These are phyloP conservation scores for Drosophila fungiperda DNA, from an alignment of 2,888 invertebrate species.

Conservation along the genomic window DNA sequence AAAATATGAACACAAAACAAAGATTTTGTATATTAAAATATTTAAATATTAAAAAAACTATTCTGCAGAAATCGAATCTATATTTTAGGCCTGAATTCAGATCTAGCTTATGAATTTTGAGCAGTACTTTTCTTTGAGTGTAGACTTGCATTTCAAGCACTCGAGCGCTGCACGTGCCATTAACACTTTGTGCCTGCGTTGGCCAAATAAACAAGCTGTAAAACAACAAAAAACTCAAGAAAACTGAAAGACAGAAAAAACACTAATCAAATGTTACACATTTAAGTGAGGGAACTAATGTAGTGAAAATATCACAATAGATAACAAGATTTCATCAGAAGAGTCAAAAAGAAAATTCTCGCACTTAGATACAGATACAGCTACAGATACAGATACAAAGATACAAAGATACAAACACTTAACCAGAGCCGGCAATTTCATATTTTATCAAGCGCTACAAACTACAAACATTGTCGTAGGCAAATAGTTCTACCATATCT, in stretches of 20 bases:
- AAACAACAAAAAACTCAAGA: constrained; percentile 19
- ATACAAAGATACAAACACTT: constrained; percentile 17
- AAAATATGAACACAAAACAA: too few relatives aligned
- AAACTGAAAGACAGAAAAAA: not conserved
- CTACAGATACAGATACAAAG: constrained; percentile 13
- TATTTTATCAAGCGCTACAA: constrained; percentile 75
- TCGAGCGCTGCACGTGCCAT: constrained; percentile 76
- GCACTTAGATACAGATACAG: constrained; percentile 35
- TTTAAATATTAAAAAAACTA: not conserved
- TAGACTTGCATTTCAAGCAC: constrained; percentile 2
- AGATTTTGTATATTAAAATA: too few relatives aligned
- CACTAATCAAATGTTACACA: constrained; percentile 22
- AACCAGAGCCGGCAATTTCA: constrained; percentile 64
- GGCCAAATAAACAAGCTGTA: constrained; percentile 36
- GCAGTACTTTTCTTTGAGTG: not conserved
- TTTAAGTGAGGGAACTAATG: constrained; percentile 24
- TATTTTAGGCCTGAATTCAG: not conserved
- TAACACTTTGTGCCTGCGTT: constrained; percentile 72
- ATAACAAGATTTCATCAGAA: constrained; percentile 75
- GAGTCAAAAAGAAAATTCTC: constrained; percentile 48
- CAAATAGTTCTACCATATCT: constrained; percentile 71
- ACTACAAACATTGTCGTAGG: constrained; percentile 69
- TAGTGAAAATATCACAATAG: constrained; percentile 29
- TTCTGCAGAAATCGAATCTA: too few relatives aligned
- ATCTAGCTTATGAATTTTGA: not conserved